phyloP scores from a whole-genome alignment of 2,888 invertebrate species.

The Carabus problematicus region DNA sequence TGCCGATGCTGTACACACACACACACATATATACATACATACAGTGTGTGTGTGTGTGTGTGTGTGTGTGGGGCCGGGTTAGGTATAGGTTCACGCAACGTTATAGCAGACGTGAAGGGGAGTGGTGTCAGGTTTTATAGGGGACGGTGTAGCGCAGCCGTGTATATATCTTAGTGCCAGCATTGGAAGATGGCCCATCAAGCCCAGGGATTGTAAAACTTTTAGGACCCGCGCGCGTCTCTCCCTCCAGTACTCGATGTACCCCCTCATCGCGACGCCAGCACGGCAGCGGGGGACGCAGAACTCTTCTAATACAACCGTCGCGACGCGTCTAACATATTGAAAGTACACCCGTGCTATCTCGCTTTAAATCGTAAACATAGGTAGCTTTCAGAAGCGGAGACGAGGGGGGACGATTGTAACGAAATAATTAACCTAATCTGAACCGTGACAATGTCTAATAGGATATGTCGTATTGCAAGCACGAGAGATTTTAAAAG shows the following conservation, averaged over 20 bases:
- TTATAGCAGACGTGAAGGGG: slow-evolving; percentile 27
- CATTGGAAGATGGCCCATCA: slow-evolving; percentile 73
- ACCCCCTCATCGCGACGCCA: slow-evolving; percentile 3
- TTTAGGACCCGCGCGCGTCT: slow-evolving; percentile 62
- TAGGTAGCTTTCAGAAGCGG: too few relatives aligned
- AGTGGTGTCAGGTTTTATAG: slow-evolving; percentile 40
- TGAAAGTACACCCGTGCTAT: too few relatives aligned
- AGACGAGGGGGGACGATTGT: too few relatives aligned
- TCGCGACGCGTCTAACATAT: too few relatives aligned
- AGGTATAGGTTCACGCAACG: not conserved
- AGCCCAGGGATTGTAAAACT: slow-evolving; percentile 69
- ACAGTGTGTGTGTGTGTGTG: not conserved
- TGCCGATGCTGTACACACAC: slow-evolving; percentile 11
- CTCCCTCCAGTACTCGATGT: slow-evolving; percentile 30
- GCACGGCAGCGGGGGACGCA: too few relatives aligned
- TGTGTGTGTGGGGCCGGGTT: not conserved
- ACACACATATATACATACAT: slow-evolving; percentile 14
- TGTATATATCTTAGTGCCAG: slow-evolving; percentile 69
- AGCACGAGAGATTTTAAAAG: too few relatives aligned
- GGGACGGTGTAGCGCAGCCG: slow-evolving; percentile 65
- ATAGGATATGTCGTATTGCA: too few relatives aligned
- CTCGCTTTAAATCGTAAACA: slow-evolving; percentile 3
- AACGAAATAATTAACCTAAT: too few relatives aligned
- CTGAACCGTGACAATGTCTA: too few relatives aligned
- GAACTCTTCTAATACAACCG: slow-evolving; percentile 6